Base-by-base conservation (phyloP, 2,797 vertebrate genomes). In the Tragopan temminckii region DNA sequence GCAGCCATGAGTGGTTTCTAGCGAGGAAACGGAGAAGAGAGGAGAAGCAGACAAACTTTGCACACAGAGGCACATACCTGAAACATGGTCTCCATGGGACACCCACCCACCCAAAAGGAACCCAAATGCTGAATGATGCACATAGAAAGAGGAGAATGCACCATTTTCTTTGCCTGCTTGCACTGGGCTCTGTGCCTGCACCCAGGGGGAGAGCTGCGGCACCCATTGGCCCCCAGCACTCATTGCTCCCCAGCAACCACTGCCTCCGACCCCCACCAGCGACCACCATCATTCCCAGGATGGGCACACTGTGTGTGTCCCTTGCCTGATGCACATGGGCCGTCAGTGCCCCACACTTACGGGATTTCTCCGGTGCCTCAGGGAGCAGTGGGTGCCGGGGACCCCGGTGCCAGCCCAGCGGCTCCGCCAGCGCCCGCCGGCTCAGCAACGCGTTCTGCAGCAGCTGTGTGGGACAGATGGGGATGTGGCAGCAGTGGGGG, bases 141-240 rank as follows among this genome's bases (percentile, higher is more conserved):
- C 18, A 21, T 5, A 21, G 64, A 13, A 92, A 80, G 68, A 86
- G 35, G 15, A 63, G 15, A 87, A 85, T 11, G 68, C 77, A 69
- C 23, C n/a, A 43, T 25, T 77, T 76, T 38, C 70, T 91, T 85
- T 88, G 85, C 62, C 82, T 83, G 57, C 63, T 72, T 86, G 82
- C 67, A 33, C 64, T 70, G 61, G 57, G 45, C 33, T 89, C 50
- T 29, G 55, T 15, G 50, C 50, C 50, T 29, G 50, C 25, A 52
- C 50, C 50, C 50, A 29, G 25, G 50, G 50, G 50, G 25, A 29
- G 50, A 29, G 50, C 50, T 52, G 25, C 27, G 3, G 50, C 50
- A 29, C 27, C 50, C 50, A 11, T 52, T 29, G 17, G 7, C 53
- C 53, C 31, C 53, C n/a, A 48, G 46, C 24, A 25, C 46, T 24